These are phyloP conservation scores for Pionites leucogaster DNA, from an alignment of 2,113 vertebrate genomes.

Conservation along the genomic window DNA sequence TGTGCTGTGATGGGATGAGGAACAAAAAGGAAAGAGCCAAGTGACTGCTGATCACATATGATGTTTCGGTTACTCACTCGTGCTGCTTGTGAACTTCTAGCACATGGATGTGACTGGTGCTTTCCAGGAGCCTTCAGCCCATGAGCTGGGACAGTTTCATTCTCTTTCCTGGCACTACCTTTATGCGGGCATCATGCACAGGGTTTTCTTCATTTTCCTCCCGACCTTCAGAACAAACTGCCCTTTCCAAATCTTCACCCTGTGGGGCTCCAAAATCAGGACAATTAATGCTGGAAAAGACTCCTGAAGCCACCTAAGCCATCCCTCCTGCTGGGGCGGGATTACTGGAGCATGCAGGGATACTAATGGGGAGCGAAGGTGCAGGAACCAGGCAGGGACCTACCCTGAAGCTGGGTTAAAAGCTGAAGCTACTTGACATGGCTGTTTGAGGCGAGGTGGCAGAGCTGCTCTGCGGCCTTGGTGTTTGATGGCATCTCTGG, in stretches of 20 bases:
- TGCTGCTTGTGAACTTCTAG: background rate
- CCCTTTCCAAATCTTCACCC: background rate
- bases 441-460: background rate
- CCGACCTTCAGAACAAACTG: background rate
- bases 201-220: background rate
- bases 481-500: fast-evolving
- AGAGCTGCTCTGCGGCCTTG: background rate
- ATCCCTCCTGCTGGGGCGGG: background rate
- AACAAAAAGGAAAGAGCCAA: background rate
- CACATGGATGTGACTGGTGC: fast-evolving
- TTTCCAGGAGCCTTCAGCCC: background rate
- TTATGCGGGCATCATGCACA: fast-evolving
- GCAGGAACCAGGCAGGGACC: background rate
- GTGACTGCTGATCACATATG: background rate
- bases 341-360: background rate
- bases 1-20: fast-evolving
- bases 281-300: constrained; percentile 39
- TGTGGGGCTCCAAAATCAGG: background rate
- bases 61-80: too few species aligned
- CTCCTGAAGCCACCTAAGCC: constrained; percentile 21
- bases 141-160: fast-evolving
- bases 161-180: background rate
- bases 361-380: background rate
- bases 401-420: background rate
- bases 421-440: background rate